Percentiles rank a stretch among this genome's conserved stretches.
These are phyloP conservation scores for Hirtodrosophila histrioides DNA, from an alignment of 2,888 invertebrate genomes.

Conservation along the genomic window DNA sequence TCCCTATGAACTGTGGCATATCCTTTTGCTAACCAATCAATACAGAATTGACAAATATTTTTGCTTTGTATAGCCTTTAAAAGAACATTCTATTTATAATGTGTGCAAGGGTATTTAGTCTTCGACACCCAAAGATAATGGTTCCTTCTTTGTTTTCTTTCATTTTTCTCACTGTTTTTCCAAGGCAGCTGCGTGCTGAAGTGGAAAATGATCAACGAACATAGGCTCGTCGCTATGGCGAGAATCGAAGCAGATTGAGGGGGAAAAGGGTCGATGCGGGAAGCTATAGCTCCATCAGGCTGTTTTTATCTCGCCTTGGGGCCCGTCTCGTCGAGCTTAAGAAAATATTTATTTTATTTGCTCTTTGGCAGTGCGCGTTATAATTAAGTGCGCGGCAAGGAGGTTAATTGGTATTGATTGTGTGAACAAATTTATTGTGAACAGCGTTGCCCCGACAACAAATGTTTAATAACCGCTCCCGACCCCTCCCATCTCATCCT, in stretches of 20 bases:
- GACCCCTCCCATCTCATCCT: neutral
- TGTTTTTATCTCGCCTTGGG: constrained; percentile 25
- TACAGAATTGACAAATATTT: no score
- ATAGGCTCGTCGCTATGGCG: constrained; percentile 22
- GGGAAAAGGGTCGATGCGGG: neutral
- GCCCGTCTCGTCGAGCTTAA: constrained; percentile 38
- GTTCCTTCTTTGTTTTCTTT: constrained; percentile 34
- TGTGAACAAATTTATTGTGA: constrained; percentile 62
- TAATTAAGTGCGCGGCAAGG: constrained; percentile 64
- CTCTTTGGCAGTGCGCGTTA: constrained; percentile 38
- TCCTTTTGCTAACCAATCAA: no score
- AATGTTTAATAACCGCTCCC: constrained; percentile 20
- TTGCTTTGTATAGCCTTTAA: no score
- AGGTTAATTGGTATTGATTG: constrained; percentile 74
- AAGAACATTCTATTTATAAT: no score
- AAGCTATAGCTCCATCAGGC: constrained; percentile 14
- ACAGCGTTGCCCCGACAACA: constrained; percentile 16
- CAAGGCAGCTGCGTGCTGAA: constrained; percentile 61
- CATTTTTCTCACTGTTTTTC: constrained; percentile 50
- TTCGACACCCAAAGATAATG: no score
- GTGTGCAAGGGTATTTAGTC: no score
- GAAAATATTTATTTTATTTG: constrained; percentile 63
- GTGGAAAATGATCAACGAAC: constrained; percentile 63
- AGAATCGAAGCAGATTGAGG: neutral
- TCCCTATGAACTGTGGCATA: no score